phyloP scores from a whole-genome alignment of 2,113 vertebrate species.

The Nesoenas mayeri region DNA sequence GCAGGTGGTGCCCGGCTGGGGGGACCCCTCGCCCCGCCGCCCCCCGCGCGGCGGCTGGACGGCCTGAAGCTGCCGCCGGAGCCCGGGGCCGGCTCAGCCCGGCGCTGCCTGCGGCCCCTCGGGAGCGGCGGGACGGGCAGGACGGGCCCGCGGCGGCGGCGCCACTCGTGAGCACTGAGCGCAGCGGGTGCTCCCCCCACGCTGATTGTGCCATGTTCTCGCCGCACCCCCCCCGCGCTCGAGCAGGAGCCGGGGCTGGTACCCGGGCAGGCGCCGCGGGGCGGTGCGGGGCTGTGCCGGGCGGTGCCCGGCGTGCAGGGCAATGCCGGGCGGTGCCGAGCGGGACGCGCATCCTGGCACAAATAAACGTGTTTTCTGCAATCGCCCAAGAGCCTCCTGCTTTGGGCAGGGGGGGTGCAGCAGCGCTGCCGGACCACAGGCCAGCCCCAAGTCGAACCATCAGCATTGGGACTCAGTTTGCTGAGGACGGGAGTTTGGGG shows the following conservation, averaged over 20 bases:
- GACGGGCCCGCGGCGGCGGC: fast-evolving
- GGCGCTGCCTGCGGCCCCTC: too few species aligned
- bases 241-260: background rate
- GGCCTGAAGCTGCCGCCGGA: constrained; percentile 33
- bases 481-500: background rate
- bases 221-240: too few species aligned
- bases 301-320: background rate
- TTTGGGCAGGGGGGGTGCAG: background rate
- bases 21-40: constrained; percentile 78
- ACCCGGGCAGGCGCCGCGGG: background rate
- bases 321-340: background rate
- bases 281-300: background rate
- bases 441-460: fast-evolving
- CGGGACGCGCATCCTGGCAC: background rate
- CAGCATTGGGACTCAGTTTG: fast-evolving
- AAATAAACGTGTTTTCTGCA: background rate
- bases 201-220: background rate
- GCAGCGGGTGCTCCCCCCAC: background rate
- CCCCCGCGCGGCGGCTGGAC: constrained; percentile 79
- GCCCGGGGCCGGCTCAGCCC: too few species aligned
- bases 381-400: background rate
- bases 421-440: background rate
- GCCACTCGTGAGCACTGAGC: background rate
- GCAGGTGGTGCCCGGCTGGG: constrained; percentile 86
- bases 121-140: background rate